Conservation (phyloP, 2,888 invertebrate genomes). For the Antheraea yamamai region DNA sequence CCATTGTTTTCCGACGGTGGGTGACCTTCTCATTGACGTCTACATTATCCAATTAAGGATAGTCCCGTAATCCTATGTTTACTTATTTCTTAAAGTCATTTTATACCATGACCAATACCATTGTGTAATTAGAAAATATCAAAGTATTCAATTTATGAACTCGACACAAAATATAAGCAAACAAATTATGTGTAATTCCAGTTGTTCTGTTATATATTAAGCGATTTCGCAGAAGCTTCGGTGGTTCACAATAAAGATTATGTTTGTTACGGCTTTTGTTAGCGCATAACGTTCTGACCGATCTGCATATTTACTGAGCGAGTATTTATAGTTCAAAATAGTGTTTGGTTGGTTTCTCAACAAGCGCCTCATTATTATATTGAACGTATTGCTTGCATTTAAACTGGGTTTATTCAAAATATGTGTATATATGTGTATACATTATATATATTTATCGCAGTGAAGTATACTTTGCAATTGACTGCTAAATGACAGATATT, state of each 20-base stretch:
- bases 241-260: conserved; percentile 34
- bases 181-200: conserved; percentile 31
- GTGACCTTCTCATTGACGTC: neutral
- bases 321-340: conserved; percentile 53
- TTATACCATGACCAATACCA: neutral
- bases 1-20: neutral
- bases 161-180: neutral
- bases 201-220: conserved; percentile 28
- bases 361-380: conserved; percentile 19
- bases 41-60: neutral
- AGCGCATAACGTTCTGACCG: conserved; percentile 38
- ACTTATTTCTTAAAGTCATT: neutral
- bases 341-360: conserved; percentile 27
- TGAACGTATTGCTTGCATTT: neutral
- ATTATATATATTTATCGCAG: neutral
- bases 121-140: neutral
- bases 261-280: conserved; percentile 39
- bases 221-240: conserved; percentile 45
- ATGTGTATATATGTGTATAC: neutral
- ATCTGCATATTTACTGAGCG: conserved; percentile 37
- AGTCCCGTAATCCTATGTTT: neutral
- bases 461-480: neutral
- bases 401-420: neutral
- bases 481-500: neutral
- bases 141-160: neutral